Percentiles rank a stretch among this genome's conserved stretches.
phyloP scores from a whole-genome alignment of 2,113 vertebrate species.

The Saccopteryx leptura region DNA sequence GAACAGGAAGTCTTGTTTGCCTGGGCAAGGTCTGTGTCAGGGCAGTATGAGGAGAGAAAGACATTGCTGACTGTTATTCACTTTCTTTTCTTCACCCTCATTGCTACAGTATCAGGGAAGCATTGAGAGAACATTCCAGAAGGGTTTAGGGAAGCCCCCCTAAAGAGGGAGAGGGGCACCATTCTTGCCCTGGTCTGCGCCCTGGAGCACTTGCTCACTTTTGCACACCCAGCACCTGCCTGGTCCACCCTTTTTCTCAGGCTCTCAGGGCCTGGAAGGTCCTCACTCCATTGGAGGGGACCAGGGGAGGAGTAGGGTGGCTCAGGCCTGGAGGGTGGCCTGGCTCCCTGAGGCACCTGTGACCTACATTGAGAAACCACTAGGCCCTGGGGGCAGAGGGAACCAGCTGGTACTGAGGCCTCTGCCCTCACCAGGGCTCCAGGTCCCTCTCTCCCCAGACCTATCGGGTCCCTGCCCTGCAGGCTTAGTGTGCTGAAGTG shows the following conservation, averaged over 20 bases:
- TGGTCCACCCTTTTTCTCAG: neutral
- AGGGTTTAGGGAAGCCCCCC: neutral
- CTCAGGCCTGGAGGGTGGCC: neutral
- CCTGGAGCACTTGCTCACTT: neutral
- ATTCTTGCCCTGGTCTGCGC: neutral
- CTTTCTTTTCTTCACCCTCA: constrained; percentile 18
- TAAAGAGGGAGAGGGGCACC: neutral
- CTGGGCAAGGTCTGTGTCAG: neutral
- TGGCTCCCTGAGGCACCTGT: neutral
- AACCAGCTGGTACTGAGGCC: neutral
- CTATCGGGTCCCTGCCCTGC: neutral
- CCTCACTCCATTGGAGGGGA: neutral
- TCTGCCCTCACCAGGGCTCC: neutral
- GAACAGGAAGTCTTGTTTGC: neutral
- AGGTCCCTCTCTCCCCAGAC: neutral
- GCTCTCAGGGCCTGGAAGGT: neutral
- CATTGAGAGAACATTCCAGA: constrained; percentile 1
- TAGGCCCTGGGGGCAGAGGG: neutral
- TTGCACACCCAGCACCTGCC: neutral
- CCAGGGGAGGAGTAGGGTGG: neutral
- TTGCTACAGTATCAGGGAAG: neutral
- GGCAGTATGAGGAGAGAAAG: neutral
- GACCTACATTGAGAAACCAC: neutral
- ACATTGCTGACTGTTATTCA: too few species aligned
- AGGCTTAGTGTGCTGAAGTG: neutral